Evolutionary conservation across 1,140 invertebrate species (phyloP).

Genomic region (Drosophila gunungcola): DNA sequence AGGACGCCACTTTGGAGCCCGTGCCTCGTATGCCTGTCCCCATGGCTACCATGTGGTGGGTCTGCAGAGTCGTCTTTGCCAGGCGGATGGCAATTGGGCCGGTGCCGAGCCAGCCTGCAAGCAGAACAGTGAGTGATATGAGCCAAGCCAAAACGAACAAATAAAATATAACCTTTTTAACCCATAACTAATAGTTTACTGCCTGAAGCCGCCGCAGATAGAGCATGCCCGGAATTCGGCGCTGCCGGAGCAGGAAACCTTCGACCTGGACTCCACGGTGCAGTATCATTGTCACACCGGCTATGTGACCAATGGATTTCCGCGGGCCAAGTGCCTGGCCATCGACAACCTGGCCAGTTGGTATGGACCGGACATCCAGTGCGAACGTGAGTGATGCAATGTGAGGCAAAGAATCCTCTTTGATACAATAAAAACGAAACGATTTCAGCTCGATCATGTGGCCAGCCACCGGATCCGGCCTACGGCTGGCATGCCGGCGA

Average conservation of each 20-base stretch:
- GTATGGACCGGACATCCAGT: conserved; percentile 97
- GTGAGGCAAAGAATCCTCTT: not conserved
- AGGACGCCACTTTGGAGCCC: conserved; percentile 90
- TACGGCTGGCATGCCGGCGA: conserved; percentile 97
- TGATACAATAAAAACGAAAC: too few relatives aligned
- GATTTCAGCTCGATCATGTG: conserved; percentile 91
- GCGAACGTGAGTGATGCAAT: conserved; percentile 91
- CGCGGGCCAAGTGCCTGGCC: conserved; percentile 90
- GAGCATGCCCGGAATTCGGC: conserved; percentile 95
- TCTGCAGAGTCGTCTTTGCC: conserved; percentile 92
- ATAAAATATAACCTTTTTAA: not conserved
- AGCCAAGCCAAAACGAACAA: fast-evolving
- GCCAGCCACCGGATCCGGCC: conserved; percentile 93
- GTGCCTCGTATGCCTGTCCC: conserved; percentile 93
- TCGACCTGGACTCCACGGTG: conserved; percentile 92
- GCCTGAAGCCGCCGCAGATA: conserved; percentile 93
- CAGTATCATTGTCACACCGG: conserved; percentile 94
- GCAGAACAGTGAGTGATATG: conserved; percentile 89
- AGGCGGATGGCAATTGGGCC: conserved; percentile 97
- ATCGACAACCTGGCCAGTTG: conserved; percentile 94
- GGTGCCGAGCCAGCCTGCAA: conserved; percentile 94
- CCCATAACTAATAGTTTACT: conserved; percentile 89
- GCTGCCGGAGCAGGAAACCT: conserved; percentile 91
- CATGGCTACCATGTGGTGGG: conserved; percentile 95
- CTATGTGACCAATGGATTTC: conserved; percentile 73